A percentile compares a stretch with the other conserved stretches of the same genome.
These are phyloP conservation scores for Papilio demoleus DNA, from an alignment of 2,888 invertebrate species.

Conservation along the genomic window DNA sequence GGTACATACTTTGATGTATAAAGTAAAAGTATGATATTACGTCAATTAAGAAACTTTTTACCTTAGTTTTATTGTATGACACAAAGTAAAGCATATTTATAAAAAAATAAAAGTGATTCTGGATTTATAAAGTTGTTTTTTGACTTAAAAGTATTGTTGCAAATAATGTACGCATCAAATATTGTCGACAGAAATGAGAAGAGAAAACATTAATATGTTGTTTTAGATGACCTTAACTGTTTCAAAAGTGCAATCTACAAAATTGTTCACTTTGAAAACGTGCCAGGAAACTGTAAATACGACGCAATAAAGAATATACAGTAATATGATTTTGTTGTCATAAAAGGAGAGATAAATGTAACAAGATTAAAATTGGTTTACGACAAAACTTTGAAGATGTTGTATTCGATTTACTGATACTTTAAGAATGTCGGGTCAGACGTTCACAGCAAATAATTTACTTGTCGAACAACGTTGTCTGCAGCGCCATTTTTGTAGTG, in stretches of 20 bases:
- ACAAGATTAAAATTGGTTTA: constrained; percentile 12
- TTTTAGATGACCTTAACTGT: constrained; percentile 5
- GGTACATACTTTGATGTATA: not conserved
- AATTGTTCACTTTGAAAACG: constrained; percentile 15
- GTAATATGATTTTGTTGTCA: constrained; percentile 11
- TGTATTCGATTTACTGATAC: no score
- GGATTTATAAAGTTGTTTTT: not conserved
- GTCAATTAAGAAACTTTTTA: not conserved
- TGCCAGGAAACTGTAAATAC: constrained; percentile 19
- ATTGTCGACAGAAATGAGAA: constrained; percentile 1
- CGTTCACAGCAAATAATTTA: no score
- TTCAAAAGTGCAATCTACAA: constrained; percentile 17
- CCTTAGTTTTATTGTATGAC: not conserved
- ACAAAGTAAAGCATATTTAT: not conserved
- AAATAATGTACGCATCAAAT: constrained; percentile 2
- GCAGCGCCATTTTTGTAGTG: no score
- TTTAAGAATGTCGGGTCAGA: no score
- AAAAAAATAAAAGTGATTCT: not conserved
- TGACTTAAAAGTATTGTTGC: not conserved
- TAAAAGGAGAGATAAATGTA: constrained; percentile 9
- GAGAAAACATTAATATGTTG: not conserved
- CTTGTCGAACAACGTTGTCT: no score
- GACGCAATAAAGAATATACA: constrained; percentile 11
- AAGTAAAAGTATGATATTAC: not conserved
- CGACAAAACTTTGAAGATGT: not conserved